phyloP scores from a whole-genome alignment of 2,888 invertebrate species.

The Pachymerium ferrugineum region DNA sequence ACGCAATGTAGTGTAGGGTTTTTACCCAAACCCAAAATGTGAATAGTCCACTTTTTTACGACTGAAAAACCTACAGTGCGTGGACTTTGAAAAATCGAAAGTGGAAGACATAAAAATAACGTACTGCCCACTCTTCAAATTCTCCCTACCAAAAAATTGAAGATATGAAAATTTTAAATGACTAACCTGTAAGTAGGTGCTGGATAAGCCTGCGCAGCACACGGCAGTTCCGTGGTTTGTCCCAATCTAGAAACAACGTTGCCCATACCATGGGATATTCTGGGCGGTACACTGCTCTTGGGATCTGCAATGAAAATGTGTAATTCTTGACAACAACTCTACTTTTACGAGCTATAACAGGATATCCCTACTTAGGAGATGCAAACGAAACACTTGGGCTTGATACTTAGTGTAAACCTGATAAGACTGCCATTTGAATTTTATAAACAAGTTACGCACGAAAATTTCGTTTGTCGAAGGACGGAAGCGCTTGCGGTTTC shows the following conservation, averaged over 20 bases:
- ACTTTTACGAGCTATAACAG: background rate
- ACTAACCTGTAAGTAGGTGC: slow-evolving; percentile 46
- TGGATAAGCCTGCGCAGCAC: slow-evolving; percentile 48
- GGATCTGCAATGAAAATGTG: slow-evolving; percentile 34
- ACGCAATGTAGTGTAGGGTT: no score
- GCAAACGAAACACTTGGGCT: background rate
- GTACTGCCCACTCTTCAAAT: no score
- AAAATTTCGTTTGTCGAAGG: no score
- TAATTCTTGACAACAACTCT: background rate
- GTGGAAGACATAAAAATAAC: no score
- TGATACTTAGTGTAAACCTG: slow-evolving; percentile 1
- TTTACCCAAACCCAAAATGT: no score
- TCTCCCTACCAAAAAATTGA: background rate
- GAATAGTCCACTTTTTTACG: no score
- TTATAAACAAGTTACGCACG: background rate
- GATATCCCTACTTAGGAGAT: background rate
- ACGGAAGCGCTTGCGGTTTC: background rate
- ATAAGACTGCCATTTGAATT: slow-evolving; percentile 1
- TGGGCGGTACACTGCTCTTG: slow-evolving; percentile 36
- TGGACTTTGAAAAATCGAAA: no score
- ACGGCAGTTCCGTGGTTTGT: slow-evolving; percentile 45
- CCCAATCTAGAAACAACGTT: slow-evolving; percentile 39
- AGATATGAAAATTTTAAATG: slow-evolving; percentile 32
- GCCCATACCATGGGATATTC: slow-evolving; percentile 47
- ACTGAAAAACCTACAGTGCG: no score